Conservation (phyloP, 2,797 vertebrate genomes). For the Apogon talboti region DNA sequence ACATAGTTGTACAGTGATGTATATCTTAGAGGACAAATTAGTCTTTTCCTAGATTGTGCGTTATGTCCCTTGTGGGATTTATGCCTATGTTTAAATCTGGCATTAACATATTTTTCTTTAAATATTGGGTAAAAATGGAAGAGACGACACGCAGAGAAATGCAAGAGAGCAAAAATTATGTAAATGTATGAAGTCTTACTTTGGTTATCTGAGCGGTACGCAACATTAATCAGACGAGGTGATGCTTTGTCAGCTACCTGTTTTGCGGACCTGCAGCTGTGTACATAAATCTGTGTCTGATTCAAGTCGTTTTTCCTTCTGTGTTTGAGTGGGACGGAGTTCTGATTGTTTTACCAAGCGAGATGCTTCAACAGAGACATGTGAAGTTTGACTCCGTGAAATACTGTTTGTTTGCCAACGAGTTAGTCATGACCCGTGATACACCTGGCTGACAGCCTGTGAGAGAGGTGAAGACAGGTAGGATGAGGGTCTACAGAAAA, state of each 20-base stretch:
- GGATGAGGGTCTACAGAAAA: neutral
- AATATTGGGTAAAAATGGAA: neutral
- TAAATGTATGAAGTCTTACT: neutral
- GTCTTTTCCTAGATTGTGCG: too few species aligned
- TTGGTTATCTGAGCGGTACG: slow-evolving; percentile 7
- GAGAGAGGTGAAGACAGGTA: neutral
- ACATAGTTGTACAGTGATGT: too few species aligned
- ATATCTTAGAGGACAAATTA: too few species aligned
- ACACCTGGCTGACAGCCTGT: neutral
- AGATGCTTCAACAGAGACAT: slow-evolving; percentile 18
- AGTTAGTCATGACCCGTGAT: slow-evolving; percentile 22
- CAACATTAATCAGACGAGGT: slow-evolving; percentile 18
- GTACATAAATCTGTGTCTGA: slow-evolving; percentile 11
- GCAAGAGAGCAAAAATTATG: neutral
- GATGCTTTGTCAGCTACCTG: slow-evolving; percentile 30
- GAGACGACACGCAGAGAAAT: neutral
- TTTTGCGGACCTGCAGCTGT: slow-evolving; percentile 30
- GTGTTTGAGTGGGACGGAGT: slow-evolving; percentile 5
- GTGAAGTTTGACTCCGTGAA: slow-evolving; percentile 22
- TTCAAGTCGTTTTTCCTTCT: slow-evolving; percentile 16
- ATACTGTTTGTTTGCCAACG: slow-evolving; percentile 13
- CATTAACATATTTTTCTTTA: slow-evolving; percentile 7
- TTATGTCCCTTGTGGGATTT: too few species aligned
- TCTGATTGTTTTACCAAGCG: slow-evolving; percentile 1
- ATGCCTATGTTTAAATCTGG: too few species aligned